Base-by-base conservation (phyloP, 2,797 vertebrate genomes). In the Bucorvus abyssinicus region DNA sequence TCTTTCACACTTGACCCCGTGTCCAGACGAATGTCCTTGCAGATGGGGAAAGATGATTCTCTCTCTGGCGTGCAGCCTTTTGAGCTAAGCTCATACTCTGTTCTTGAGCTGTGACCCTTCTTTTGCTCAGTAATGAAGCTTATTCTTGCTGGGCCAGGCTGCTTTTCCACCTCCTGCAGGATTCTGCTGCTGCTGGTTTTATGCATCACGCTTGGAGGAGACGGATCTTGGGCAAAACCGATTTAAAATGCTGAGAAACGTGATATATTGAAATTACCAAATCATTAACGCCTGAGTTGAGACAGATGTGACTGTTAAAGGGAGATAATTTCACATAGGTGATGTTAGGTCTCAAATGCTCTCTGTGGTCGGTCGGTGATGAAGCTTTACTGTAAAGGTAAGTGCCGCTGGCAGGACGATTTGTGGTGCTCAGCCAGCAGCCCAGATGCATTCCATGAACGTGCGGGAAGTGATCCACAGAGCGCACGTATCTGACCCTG, bases 371-470 rank as follows among this genome's bases (percentile, higher is more conserved):
- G 36, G 47, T 44, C 6, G 0, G 0, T 65, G 68, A 44, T 47
- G 53, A 79, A 90, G 49, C 53, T 87, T 93, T 83, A 32, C 30
- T 87, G 38, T 76, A 68, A 87, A 60, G 80, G 52, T 80, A 78
- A 73, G 65, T 94, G 53, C 74, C 84, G 84, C 77, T 85, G 82
- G 57, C 50, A 89, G 80, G 69, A 53, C 87, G 90, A 85, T 85
- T 63, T 85, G 60, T 79, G 23, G 7, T 85, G 55, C 38, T 75
- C 71, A 52, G 84, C 7, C 40, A 82, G 61, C 82, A 69, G 59
- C 73, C 61, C 71, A 73, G 29, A 50, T 71, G n/a, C 61, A 13
- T 89, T 77, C 78, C 13, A 24, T 73, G 50, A 34, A 11, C 9
- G n/a, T 65, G 70, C 52, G 87, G 42, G 53, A 93, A 77, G 50